These are phyloP conservation scores for Drosophila flavopinicola DNA, from an alignment of 2,888 invertebrate genomes.

Conservation along the genomic window DNA sequence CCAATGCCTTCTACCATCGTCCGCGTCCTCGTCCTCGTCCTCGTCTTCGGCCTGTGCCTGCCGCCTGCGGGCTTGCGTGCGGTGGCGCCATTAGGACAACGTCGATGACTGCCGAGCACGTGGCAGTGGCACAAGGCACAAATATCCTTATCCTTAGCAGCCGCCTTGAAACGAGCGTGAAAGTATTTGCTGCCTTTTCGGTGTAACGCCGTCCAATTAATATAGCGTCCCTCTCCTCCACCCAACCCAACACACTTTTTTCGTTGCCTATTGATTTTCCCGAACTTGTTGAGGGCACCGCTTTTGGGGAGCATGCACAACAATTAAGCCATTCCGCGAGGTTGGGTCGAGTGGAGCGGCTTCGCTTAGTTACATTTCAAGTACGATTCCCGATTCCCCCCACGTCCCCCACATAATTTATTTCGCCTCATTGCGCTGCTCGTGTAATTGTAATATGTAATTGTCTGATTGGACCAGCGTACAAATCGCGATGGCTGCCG, in stretches of 20 bases:
- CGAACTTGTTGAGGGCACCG: constrained; percentile 60
- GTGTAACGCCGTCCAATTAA: constrained; percentile 71
- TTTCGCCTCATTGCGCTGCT: constrained; percentile 64
- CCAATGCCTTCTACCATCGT: neutral
- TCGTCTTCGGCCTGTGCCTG: no score
- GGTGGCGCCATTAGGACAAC: constrained; percentile 57
- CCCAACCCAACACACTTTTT: neutral
- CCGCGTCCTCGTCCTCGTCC: no score
- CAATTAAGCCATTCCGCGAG: constrained; percentile 69
- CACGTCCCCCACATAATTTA: constrained; percentile 51
- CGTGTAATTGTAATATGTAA: constrained; percentile 75
- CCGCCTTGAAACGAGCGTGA: constrained; percentile 76
- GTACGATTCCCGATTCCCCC: constrained; percentile 12
- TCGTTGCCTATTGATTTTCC: constrained; percentile 58
- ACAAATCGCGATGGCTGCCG: constrained; percentile 48
- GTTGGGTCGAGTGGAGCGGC: constrained; percentile 2
- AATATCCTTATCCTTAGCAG: constrained; percentile 55
- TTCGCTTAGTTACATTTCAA: constrained; percentile 48
- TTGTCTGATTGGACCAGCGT: constrained; percentile 57
- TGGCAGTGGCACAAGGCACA: constrained; percentile 51
- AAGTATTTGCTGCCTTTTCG: constrained; percentile 73
- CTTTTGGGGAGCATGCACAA: constrained; percentile 40
- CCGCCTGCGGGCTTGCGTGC: constrained; percentile 55
- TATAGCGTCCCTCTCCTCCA: constrained; percentile 31
- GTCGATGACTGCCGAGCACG: constrained; percentile 50